Evolutionary conservation across 2,797 vertebrate species (phyloP).

Genomic region (Myiotriccus ornatus): DNA sequence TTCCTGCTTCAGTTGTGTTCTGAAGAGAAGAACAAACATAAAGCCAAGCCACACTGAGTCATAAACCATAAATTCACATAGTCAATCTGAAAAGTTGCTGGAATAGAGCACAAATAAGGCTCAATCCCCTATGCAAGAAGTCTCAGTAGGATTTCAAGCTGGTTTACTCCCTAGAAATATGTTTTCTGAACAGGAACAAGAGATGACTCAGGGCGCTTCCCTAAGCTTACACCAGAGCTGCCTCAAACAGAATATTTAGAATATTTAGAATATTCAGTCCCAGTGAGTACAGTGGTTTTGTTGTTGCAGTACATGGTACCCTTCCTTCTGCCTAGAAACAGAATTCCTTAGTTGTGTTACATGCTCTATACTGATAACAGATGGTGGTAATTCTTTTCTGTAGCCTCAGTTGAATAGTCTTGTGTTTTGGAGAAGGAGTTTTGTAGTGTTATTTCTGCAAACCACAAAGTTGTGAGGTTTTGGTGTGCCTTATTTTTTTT

Average conservation of each 20-base stretch:
- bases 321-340: conserved; percentile 43
- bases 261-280: neutral
- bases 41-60: neutral
- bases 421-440: neutral
- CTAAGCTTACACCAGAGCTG: neutral
- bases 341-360: conserved; percentile 24
- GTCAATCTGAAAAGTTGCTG: neutral
- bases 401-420: conserved; percentile 4
- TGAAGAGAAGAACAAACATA: neutral
- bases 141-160: neutral
- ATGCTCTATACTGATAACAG: conserved; percentile 27
- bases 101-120: neutral
- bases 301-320: neutral
- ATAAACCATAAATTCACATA: neutral
- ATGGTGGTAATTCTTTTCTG: conserved; percentile 34
- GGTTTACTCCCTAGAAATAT: neutral
- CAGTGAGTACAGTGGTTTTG: neutral
- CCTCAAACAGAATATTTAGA: conserved; percentile 20
- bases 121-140: neutral
- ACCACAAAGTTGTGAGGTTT: neutral
- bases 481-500: neutral
- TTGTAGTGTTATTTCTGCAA: conserved; percentile 35
- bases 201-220: neutral
- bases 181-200: neutral
- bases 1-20: neutral